Percentiles rank a stretch among this genome's conserved stretches.
Evolutionary conservation across 2,797 vertebrate species (phyloP).

Genomic region (Coregonus ussuriensis): DNA sequence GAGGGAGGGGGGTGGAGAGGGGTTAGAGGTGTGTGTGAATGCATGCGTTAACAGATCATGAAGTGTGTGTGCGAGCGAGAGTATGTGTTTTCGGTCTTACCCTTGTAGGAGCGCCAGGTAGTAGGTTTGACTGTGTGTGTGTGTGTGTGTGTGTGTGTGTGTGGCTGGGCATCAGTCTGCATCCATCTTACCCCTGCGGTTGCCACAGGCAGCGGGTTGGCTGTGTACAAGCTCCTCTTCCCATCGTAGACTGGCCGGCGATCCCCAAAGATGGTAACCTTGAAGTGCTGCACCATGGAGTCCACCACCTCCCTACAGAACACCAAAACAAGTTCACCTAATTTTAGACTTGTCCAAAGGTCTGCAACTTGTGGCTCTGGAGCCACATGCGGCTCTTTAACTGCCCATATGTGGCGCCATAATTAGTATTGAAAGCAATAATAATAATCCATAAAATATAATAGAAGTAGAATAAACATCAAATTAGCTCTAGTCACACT

Average conservation of each 20-base stretch:
- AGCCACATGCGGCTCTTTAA: no score
- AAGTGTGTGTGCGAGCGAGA: neutral
- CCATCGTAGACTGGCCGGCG: constrained; percentile 96
- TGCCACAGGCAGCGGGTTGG: constrained; percentile 5
- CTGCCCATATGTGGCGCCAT: no score
- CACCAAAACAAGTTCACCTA: neutral
- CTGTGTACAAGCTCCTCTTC: constrained; percentile 82
- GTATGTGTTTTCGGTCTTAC: neutral
- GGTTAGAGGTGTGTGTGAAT: neutral
- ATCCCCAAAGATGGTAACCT: constrained; percentile 98
- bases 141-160: neutral
- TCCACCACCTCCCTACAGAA: constrained; percentile 93
- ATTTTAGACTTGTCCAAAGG: neutral
- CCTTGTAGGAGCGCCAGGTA: neutral
- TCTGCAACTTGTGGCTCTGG: neutral
- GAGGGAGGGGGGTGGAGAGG: constrained; percentile 7
- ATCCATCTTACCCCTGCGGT: constrained; percentile 77
- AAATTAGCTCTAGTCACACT: neutral
- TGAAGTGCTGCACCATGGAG: constrained; percentile 99
- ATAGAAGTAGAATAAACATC: no score
- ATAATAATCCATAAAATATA: no score
- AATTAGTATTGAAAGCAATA: no score
- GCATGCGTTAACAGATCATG: neutral
- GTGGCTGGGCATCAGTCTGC: neutral
- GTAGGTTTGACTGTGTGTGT: neutral